A percentile compares a stretch with the other conserved stretches of the same genome.
These are phyloP conservation scores for Eustalomyia histrio DNA, from an alignment of 2,888 invertebrate genomes.

Conservation along the genomic window DNA sequence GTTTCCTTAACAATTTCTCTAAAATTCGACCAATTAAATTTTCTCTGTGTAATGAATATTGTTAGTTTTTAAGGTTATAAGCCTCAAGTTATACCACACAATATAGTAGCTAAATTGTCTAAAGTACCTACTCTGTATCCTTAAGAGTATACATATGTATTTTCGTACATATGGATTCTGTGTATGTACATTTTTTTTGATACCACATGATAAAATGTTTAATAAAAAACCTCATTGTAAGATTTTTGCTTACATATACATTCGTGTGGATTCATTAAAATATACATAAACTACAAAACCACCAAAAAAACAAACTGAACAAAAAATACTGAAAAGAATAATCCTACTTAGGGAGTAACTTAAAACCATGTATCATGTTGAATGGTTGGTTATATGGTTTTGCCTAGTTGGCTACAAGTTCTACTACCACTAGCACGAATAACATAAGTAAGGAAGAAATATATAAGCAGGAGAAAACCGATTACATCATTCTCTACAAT, in stretches of 20 bases:
- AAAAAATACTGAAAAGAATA: conserved; percentile 12
- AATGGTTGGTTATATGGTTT: conserved; percentile 10
- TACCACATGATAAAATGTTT: conserved; percentile 53
- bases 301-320: conserved; percentile 21
- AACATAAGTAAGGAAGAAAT: background rate
- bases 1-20: too few species aligned
- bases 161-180: background rate
- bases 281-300: conserved; percentile 42
- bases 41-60: background rate
- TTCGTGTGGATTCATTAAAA: conserved; percentile 46
- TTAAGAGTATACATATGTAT: background rate
- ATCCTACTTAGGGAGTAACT: conserved; percentile 49
- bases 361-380: conserved; percentile 29
- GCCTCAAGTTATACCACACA: conserved; percentile 35
- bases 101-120: conserved; percentile 16
- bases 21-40: too few species aligned
- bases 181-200: background rate
- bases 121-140: conserved; percentile 11
- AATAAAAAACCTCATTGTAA: conserved; percentile 48
- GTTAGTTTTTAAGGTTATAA: conserved; percentile 24
- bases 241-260: conserved; percentile 40
- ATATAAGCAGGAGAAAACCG: background rate
- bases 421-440: background rate
- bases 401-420: background rate
- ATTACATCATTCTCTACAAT: background rate